Percentiles rank a stretch among this genome's conserved stretches.
phyloP scores from a whole-genome alignment of 2,113 vertebrate species.

The Spheniscus mendiculus region DNA sequence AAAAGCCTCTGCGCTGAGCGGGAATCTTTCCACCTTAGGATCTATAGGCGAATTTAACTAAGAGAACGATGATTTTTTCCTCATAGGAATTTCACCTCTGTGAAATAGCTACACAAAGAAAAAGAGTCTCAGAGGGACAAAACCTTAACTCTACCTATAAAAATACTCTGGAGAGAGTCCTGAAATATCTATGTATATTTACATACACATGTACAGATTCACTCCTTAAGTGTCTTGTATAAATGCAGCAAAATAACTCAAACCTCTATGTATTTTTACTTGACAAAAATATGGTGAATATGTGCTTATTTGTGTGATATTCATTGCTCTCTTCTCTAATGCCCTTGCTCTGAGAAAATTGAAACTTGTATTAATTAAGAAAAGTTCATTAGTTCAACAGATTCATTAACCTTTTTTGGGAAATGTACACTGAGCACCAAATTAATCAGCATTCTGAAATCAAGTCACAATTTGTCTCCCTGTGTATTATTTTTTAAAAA shows the following conservation, averaged over 20 bases:
- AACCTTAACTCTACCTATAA: not conserved
- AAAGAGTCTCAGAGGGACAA: not conserved
- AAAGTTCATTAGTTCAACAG: slow-evolving; percentile 59
- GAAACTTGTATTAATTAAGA: slow-evolving; percentile 59
- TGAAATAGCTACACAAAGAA: not conserved
- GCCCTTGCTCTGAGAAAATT: slow-evolving; percentile 36
- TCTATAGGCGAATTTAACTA: not conserved
- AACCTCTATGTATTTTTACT: not conserved
- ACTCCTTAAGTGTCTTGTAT: not conserved
- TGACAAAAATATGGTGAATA: not conserved
- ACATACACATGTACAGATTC: not conserved
- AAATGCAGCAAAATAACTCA: not conserved
- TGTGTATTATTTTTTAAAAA: not conserved
- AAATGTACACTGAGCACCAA: slow-evolving; percentile 57
- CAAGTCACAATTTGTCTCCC: slow-evolving; percentile 19
- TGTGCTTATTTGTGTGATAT: not conserved
- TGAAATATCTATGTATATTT: not conserved
- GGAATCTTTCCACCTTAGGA: not conserved
- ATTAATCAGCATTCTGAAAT: slow-evolving; percentile 61
- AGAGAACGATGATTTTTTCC: not conserved
- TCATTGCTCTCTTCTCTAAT: not conserved
- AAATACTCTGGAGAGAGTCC: not conserved
- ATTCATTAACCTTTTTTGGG: slow-evolving; percentile 66
- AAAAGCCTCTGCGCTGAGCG: not conserved
- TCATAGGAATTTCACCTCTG: not conserved